A percentile compares a stretch with the other conserved stretches of the same genome.
These are phyloP conservation scores for Caenorhabditis latens DNA, from an alignment of 1,140 invertebrate genomes.

Conservation along the genomic window DNA sequence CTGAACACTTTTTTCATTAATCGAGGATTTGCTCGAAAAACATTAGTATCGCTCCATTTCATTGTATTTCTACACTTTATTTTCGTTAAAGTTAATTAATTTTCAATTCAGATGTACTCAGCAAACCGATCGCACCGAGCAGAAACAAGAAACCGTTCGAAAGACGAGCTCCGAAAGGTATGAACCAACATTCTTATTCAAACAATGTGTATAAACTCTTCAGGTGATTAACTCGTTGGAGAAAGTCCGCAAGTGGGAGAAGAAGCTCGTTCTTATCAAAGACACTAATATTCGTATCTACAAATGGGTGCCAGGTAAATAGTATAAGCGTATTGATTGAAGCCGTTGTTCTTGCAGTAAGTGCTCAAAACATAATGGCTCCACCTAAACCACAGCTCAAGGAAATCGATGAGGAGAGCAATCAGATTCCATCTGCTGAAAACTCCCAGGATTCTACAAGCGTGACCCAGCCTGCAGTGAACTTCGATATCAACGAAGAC, in stretches of 20 bases:
- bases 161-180: constrained; percentile 61
- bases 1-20: not conserved
- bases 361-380: constrained; percentile 47
- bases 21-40: too few relatives aligned
- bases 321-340: not conserved
- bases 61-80: not conserved
- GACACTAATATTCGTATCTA: constrained; percentile 59
- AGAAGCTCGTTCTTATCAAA: constrained; percentile 62
- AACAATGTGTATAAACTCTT: not conserved
- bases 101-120: constrained; percentile 58
- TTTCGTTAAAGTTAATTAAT: not conserved
- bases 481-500: constrained; percentile 59
- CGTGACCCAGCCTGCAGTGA: not conserved
- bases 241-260: constrained; percentile 58
- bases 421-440: constrained; percentile 56
- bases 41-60: not conserved
- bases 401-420: constrained; percentile 56
- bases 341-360: constrained; percentile 16
- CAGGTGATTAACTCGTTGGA: constrained; percentile 59
- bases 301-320: constrained; percentile 61
- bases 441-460: constrained; percentile 59
- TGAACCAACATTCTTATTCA: not conserved
- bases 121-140: constrained; percentile 58
- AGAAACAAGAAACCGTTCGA: constrained; percentile 59
- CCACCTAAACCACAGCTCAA: constrained; percentile 8